Percentiles rank a stretch among this genome's conserved stretches.
Conservation (phyloP, 2,888 invertebrate genomes). For the Zygogramma bicolorata region DNA sequence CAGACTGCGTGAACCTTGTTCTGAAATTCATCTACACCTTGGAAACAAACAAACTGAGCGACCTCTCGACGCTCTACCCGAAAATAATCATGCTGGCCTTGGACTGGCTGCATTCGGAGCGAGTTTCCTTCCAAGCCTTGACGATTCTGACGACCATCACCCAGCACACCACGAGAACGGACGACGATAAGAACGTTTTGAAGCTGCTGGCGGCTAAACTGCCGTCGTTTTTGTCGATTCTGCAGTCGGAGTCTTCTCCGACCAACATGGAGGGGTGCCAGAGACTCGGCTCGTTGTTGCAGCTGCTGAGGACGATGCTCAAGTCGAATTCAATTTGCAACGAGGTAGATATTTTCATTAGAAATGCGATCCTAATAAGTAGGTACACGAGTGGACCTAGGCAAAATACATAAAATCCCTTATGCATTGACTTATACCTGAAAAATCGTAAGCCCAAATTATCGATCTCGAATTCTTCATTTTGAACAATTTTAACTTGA, state of each 20-base stretch:
- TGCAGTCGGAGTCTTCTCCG: slow-evolving; percentile 54
- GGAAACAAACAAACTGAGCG: slow-evolving; percentile 65
- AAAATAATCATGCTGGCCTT: slow-evolving; percentile 65
- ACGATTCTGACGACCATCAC: slow-evolving; percentile 65
- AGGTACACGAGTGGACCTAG: no score
- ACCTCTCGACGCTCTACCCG: slow-evolving; percentile 64
- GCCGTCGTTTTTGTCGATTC: slow-evolving; percentile 64
- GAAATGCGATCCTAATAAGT: no score
- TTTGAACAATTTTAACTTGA: no score
- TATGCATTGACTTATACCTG: no score
- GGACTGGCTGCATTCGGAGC: slow-evolving; percentile 68
- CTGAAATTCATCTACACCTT: slow-evolving; percentile 69
- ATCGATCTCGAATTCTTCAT: no score
- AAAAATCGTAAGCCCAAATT: no score
- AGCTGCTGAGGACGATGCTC: slow-evolving; percentile 46
- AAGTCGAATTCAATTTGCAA: slow-evolving; percentile 44
- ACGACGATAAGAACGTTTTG: slow-evolving; percentile 51
- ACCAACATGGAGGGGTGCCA: slow-evolving; percentile 46
- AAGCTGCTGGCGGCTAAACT: slow-evolving; percentile 61
- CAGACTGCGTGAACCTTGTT: slow-evolving; percentile 68
- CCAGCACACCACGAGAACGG: slow-evolving; percentile 56
- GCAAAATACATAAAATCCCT: no score
- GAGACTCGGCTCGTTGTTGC: slow-evolving; percentile 67
- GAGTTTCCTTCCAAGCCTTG: slow-evolving; percentile 64
- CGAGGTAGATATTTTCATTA: no score